phyloP scores from a whole-genome alignment of 2,113 vertebrate species.

The Nannobrachium achirus region DNA sequence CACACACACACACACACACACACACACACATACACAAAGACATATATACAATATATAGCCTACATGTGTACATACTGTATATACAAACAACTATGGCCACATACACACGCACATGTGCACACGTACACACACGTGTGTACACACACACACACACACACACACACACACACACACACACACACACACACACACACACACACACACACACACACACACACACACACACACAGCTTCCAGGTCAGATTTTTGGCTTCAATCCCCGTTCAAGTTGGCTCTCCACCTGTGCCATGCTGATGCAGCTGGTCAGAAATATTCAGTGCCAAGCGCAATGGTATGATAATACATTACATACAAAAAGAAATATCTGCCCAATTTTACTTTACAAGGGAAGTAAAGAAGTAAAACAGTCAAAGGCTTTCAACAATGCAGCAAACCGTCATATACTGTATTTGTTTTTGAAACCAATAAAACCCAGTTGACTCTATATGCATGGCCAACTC shows the following conservation, averaged over 20 bases:
- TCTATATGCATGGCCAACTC: no score
- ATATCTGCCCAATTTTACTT: constrained; percentile 57
- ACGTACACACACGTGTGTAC: constrained; percentile 10
- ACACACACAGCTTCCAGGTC: constrained; percentile 48
- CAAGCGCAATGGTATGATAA: constrained; percentile 56
- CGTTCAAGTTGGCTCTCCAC: constrained; percentile 59
- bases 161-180: constrained; percentile 13
- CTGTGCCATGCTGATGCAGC: constrained; percentile 69
- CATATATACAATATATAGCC: constrained; percentile 10
- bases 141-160: constrained; percentile 23
- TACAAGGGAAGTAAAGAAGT: constrained; percentile 29
- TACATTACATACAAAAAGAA: constrained; percentile 47
- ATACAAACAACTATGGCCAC: no score
- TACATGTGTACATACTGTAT: no score
- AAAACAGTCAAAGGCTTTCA: no score
- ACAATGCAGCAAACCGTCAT: no score
- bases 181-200: constrained; percentile 35
- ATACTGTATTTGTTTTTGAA: no score
- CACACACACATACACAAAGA: constrained; percentile 12
- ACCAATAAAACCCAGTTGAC: no score
- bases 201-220: constrained; percentile 26
- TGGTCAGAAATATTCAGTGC: constrained; percentile 55
- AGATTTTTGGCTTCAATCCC: constrained; percentile 56
- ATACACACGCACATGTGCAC: not conserved
- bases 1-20: constrained; percentile 38